Base-by-base conservation (phyloP, 2,797 vertebrate genomes). In the Orestias chungarensis region DNA sequence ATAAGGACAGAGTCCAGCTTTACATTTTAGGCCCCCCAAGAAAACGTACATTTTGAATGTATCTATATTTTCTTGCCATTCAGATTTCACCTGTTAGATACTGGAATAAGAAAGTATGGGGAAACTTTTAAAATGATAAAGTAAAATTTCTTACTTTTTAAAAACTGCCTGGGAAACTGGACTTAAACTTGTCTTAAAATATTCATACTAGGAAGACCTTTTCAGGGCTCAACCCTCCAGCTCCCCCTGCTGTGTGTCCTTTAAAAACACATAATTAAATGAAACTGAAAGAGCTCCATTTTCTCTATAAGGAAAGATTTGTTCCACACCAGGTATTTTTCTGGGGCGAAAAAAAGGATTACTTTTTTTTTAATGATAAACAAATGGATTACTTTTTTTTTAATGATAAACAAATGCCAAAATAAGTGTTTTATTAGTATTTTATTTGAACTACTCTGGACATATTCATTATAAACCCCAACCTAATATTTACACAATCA, bases 181-280 rank as follows among this genome's bases (percentile, higher is more conserved):
- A 47, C 17, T 10, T 23, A 40, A 25, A 3, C 10, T 7, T 29
- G 14, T 52, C 29, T 14, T 23, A 66, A n/a, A 23, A 23, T 11
- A 15, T 42, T 43, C 29, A 23, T 49, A 14, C 47, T 18, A 27
- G 20, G 47, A 75, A 68, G 54, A 52, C 38, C 80, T n/a, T 17
- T 66, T 25, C 27, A 66, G 17, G 29, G n/a, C 29, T 15, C 47
- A 52, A 1, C 11, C 10, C 65, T 77, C 47, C 65, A 72, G 65
- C 75, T 64, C 75, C 70, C 75, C 57, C 75, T 77, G 70, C 65
- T 68, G 70, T 64, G 57, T 46, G 55, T 55, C 47, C 54, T 23
- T 43, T 70, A 47, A 62, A n/a, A 15, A 12, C 35, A 0, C 11
- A 6, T 33, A 3, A 20, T 33, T 33, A 1, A 20, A 35, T 35